Evolutionary conservation across 2,888 invertebrate species (phyloP).

Genomic region (Yponomeuta malinellus): DNA sequence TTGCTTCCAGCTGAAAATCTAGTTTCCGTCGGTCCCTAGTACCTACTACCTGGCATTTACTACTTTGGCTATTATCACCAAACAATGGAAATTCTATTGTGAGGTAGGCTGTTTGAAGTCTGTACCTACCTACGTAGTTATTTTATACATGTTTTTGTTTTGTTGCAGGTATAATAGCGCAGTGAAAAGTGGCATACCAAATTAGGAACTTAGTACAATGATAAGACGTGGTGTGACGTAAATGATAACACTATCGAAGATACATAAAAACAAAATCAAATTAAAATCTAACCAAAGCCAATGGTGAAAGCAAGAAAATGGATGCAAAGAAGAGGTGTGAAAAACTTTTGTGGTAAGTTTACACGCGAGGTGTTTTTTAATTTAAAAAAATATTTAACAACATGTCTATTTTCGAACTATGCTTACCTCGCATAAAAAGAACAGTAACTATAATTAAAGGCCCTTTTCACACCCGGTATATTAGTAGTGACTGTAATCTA

Average conservation of each 20-base stretch:
- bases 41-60: no score
- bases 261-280: slow-evolving; percentile 17
- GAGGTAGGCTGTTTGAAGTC: background rate
- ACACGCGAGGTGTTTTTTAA: background rate
- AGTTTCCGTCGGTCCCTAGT: no score
- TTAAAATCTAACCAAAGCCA: slow-evolving; percentile 25
- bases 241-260: background rate
- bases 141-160: background rate
- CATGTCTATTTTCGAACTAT: no score
- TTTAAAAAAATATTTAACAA: no score
- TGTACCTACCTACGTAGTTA: background rate
- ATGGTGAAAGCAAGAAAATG: slow-evolving; percentile 19
- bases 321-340: slow-evolving; percentile 17
- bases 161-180: background rate
- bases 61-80: no score
- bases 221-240: background rate
- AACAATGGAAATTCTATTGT: no score
- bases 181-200: background rate
- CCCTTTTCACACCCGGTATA: no score
- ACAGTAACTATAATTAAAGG: no score
- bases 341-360: slow-evolving; percentile 22
- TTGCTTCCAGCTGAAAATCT: no score
- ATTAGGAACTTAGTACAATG: background rate
- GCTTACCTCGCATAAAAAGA: no score
- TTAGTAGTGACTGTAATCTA: no score